Percentiles rank a stretch among this genome's conserved stretches.
Evolutionary conservation across 2,888 invertebrate genomes (phyloP).

Genomic region (Erynnis tages): DNA sequence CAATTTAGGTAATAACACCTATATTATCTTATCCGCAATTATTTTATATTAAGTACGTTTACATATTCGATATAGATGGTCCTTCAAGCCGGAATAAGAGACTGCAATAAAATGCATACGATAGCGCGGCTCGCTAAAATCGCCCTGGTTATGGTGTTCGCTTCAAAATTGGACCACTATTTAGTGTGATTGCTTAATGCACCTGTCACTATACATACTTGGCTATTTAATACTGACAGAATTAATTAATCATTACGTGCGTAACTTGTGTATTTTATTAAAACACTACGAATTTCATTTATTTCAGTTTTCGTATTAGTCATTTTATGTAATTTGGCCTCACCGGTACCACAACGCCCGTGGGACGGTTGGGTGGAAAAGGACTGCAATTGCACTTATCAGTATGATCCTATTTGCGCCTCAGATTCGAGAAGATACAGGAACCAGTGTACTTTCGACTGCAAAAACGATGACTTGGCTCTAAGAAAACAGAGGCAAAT

Average conservation of each 20-base stretch:
- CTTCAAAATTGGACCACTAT: no score
- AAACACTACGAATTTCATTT: background rate
- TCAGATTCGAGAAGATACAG: slow-evolving; percentile 40
- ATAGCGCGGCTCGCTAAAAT: no score
- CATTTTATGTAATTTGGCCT: slow-evolving; percentile 21
- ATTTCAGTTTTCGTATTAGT: slow-evolving; percentile 37
- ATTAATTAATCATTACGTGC: background rate
- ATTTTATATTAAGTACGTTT: no score
- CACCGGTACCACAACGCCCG: slow-evolving; percentile 14
- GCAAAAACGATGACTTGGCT: slow-evolving; percentile 27
- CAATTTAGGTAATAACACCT: slow-evolving; percentile 1
- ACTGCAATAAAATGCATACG: no score
- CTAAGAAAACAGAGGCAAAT: slow-evolving; percentile 13
- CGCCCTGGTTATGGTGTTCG: no score
- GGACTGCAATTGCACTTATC: slow-evolving; percentile 41
- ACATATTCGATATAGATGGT: no score
- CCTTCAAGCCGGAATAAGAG: background rate
- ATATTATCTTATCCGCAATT: no score
- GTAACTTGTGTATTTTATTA: no score
- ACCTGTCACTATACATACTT: no score
- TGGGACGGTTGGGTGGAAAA: slow-evolving; percentile 34
- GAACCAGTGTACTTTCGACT: slow-evolving; percentile 45
- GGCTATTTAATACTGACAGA: no score
- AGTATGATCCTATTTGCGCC: slow-evolving; percentile 50
- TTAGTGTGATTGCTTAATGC: no score